A percentile compares a stretch with the other conserved stretches of the same genome.
Evolutionary conservation across 2,888 invertebrate genomes (phyloP).

Genomic region (Limenitis camilla): DNA sequence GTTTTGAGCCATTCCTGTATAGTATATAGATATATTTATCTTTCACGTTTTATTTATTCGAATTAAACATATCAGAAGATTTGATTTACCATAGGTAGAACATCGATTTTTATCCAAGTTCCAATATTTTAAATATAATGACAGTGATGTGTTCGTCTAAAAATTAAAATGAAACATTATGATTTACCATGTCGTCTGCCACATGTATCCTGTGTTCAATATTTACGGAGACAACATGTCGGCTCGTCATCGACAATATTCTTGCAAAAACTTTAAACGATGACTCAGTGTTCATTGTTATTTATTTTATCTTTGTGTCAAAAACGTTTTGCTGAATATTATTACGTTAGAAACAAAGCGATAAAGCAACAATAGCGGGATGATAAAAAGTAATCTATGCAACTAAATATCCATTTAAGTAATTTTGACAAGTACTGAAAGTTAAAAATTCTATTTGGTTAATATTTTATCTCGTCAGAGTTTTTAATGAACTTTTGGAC

Average conservation of each 20-base stretch:
- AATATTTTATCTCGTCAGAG: conserved; percentile 13
- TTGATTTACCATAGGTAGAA: too few relatives aligned
- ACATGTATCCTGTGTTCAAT: conserved; percentile 12
- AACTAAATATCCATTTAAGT: background rate
- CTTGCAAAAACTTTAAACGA: conserved; percentile 18
- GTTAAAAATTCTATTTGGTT: background rate
- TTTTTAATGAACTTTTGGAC: conserved; percentile 14
- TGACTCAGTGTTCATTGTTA: conserved; percentile 21
- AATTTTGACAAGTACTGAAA: background rate
- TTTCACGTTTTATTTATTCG: conserved; percentile 11
- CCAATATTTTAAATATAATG: too few relatives aligned
- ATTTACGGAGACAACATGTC: conserved; percentile 23
- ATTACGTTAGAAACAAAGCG: conserved; percentile 20
- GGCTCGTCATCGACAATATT: conserved; percentile 9
- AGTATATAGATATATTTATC: conserved; percentile 15
- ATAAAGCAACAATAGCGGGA: conserved; percentile 12
- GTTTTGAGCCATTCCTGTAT: conserved; percentile 20
- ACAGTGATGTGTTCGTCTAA: background rate
- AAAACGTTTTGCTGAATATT: conserved; percentile 24
- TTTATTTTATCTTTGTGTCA: conserved; percentile 18
- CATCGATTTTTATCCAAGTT: too few relatives aligned
- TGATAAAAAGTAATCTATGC: background rate
- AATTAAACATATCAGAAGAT: background rate
- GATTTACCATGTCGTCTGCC: conserved; percentile 5
- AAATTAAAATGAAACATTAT: conserved; percentile 2